Conservation (phyloP, 1,140 invertebrate genomes). For the Pseudomyrmex flavicornis region DNA sequence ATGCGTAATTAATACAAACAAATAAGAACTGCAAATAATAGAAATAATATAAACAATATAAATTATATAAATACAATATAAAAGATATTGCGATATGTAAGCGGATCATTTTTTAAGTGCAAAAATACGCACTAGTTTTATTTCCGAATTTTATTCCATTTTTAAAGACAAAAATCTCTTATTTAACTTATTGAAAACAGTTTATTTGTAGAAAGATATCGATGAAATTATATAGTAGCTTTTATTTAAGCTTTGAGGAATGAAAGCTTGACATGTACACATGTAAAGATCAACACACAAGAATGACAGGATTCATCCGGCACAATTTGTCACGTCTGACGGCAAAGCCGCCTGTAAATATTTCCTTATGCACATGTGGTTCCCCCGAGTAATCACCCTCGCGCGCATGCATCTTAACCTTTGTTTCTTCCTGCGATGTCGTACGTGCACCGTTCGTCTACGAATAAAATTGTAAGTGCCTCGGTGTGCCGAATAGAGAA, state of each 20-base stretch:
- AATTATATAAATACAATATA: too few relatives aligned
- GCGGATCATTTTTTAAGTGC: too few relatives aligned
- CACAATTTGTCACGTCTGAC: constrained; percentile 27
- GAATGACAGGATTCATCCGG: constrained; percentile 31
- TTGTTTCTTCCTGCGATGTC: background rate
- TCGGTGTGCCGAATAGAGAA: background rate
- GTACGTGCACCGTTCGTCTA: constrained; percentile 2
- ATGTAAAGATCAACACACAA: background rate
- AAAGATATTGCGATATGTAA: too few relatives aligned
- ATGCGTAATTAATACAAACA: too few relatives aligned
- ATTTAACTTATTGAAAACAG: too few relatives aligned
- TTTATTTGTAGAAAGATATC: background rate
- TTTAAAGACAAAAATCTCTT: too few relatives aligned
- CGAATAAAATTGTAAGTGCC: constrained; percentile 12
- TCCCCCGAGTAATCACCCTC: constrained; percentile 47
- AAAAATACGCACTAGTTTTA: too few relatives aligned
- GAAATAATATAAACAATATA: too few relatives aligned
- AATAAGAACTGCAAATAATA: too few relatives aligned
- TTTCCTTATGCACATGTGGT: constrained; percentile 25
- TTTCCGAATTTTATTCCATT: too few relatives aligned
- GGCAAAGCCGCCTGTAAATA: constrained; percentile 46
- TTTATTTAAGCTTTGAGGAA: constrained; percentile 5
- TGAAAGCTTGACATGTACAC: background rate
- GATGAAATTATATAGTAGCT: background rate
- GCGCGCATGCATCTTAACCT: constrained; percentile 49